Conservation (phyloP, 2,113 vertebrate species). For the cattle (Bos taurus) region DNA sequence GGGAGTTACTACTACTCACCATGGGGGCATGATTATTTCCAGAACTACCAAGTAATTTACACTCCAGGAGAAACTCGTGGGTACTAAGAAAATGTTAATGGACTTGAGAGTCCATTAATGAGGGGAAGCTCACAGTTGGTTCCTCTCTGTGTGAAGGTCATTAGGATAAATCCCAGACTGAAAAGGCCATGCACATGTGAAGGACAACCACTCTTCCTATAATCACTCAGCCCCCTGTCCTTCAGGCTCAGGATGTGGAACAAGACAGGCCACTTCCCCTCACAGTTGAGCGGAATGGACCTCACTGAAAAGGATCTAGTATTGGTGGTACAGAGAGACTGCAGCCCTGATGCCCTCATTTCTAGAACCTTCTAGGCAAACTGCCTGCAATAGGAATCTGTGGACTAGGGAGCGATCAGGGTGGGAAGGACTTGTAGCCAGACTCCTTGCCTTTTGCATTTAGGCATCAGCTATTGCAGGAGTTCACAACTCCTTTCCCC, state of each 20-base stretch:
- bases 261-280: neutral
- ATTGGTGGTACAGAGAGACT: neutral
- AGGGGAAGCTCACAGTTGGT: constrained; percentile 36
- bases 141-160: constrained; percentile 21
- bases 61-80: neutral
- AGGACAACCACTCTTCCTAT: neutral
- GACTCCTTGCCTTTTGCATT: neutral
- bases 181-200: neutral
- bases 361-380: neutral
- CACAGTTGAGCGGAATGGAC: neutral
- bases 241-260: neutral
- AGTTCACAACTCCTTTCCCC: neutral
- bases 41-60: neutral
- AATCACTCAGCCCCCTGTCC: neutral
- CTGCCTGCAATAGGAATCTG: neutral
- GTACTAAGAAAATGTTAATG: constrained; percentile 50
- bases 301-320: neutral
- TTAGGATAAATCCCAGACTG: neutral
- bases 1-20: neutral
- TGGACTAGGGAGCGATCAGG: neutral
- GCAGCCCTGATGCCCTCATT: neutral
- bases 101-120: neutral
- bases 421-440: neutral
- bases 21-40: constrained; percentile 33
- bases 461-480: neutral